Evolutionary conservation across 2,113 vertebrate species (phyloP).

Genomic region (Phalacrocorax aristotelis): DNA sequence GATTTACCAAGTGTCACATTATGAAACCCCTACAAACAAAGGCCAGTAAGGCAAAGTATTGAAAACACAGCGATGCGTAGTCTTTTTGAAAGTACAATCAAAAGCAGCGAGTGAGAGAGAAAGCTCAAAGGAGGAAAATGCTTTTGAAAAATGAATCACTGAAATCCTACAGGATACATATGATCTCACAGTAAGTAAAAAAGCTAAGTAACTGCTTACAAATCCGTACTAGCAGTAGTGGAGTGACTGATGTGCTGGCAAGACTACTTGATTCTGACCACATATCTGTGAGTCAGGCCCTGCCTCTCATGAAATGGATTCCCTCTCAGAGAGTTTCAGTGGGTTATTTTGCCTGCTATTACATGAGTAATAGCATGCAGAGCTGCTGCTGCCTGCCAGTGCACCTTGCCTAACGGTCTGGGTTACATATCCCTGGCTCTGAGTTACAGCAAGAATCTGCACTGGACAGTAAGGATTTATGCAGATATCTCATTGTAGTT

Average conservation of each 20-base stretch:
- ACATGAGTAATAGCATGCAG: not conserved
- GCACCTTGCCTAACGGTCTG: not conserved
- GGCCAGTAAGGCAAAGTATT: not conserved
- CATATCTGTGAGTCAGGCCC: not conserved
- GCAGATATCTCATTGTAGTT: not conserved
- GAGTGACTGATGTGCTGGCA: not conserved
- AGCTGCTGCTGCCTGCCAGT: not conserved
- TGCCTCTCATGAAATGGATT: not conserved
- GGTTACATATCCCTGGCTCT: not conserved
- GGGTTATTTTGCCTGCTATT: not conserved
- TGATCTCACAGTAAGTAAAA: not conserved
- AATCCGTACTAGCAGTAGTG: not conserved
- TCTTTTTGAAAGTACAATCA: not conserved
- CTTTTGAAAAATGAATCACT: not conserved
- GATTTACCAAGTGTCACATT: slow-evolving; percentile 32
- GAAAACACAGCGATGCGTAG: not conserved
- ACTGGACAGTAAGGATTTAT: not conserved
- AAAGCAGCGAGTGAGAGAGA: not conserved
- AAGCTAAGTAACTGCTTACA: not conserved
- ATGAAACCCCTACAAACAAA: slow-evolving; percentile 62
- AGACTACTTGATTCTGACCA: not conserved
- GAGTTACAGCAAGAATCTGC: not conserved
- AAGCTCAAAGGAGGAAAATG: not conserved
- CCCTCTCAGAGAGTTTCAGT: not conserved
- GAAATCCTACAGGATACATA: not conserved